Evolutionary conservation across 2,797 vertebrate species (phyloP).

Genomic region (Yasuhikotakia modesta): DNA sequence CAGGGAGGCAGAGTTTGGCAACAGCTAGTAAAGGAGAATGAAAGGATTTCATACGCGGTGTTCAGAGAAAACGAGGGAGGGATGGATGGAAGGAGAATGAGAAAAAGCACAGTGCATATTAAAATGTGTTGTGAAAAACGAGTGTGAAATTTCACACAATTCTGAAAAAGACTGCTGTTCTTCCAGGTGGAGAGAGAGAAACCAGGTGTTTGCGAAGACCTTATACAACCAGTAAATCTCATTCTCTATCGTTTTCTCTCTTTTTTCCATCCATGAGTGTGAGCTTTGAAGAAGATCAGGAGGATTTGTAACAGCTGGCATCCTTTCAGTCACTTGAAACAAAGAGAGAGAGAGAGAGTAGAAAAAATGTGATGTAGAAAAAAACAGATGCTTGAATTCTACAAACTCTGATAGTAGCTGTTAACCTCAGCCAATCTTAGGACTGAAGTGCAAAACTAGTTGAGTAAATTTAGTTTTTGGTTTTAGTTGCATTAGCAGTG

Average conservation of each 20-base stretch:
- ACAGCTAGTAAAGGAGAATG: slow-evolving; percentile 69
- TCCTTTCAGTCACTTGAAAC: slow-evolving; percentile 67
- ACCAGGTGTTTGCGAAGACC: slow-evolving; percentile 59
- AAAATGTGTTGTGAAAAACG: slow-evolving; percentile 80
- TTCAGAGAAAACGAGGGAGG: slow-evolving; percentile 45
- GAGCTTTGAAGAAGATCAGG: slow-evolving; percentile 68
- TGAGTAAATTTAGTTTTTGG: slow-evolving; percentile 15
- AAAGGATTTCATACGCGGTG: slow-evolving; percentile 76
- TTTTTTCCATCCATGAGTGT: slow-evolving; percentile 52
- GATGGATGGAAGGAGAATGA: slow-evolving; percentile 39
- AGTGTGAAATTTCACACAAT: slow-evolving; percentile 79
- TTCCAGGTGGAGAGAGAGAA: slow-evolving; percentile 64
- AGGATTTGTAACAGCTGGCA: slow-evolving; percentile 72
- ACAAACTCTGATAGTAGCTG: slow-evolving; percentile 28
- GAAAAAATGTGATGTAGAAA: slow-evolving; percentile 46
- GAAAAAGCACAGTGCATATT: slow-evolving; percentile 70
- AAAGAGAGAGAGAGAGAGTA: slow-evolving; percentile 54
- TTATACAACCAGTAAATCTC: slow-evolving; percentile 44
- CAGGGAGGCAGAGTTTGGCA: slow-evolving; percentile 65
- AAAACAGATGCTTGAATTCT: slow-evolving; percentile 28
- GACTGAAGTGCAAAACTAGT: slow-evolving; percentile 19
- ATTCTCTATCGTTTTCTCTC: slow-evolving; percentile 18
- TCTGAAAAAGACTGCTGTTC: slow-evolving; percentile 71
- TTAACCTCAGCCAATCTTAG: slow-evolving; percentile 8
- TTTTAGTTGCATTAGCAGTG: background rate